Evolutionary conservation across 2,888 invertebrate genomes (phyloP).

Genomic region (Euplexia lucipara): DNA sequence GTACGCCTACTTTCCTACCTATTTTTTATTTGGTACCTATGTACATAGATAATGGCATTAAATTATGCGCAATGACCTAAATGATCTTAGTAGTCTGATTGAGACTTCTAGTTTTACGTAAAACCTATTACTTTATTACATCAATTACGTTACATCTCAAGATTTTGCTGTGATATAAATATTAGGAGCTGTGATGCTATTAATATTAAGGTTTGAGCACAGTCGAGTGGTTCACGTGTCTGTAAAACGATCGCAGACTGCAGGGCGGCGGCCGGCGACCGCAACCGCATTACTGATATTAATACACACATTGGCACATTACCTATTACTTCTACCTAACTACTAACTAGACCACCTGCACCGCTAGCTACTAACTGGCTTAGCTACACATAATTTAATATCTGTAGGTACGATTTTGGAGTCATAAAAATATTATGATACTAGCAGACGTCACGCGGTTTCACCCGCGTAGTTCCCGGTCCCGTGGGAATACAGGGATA

Average conservation of each 20-base stretch:
- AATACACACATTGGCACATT: background rate
- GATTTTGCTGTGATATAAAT: conserved; percentile 8
- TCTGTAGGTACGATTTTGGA: too few species aligned
- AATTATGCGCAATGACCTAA: background rate
- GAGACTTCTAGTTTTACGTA: too few species aligned
- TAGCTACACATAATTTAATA: too few species aligned
- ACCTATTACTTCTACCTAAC: conserved; percentile 14
- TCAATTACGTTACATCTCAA: background rate
- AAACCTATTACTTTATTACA: too few species aligned
- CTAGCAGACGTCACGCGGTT: too few species aligned
- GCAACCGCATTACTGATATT: conserved; percentile 67
- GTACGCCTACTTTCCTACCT: background rate
- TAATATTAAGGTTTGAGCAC: conserved; percentile 1
- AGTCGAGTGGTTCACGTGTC: conserved; percentile 41
- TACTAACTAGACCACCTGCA: conserved; percentile 5
- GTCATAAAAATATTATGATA: too few species aligned
- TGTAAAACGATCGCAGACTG: conserved; percentile 79
- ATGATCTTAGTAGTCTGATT: too few species aligned
- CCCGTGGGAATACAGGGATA: too few species aligned
- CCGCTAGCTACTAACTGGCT: background rate
- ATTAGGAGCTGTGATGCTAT: conserved; percentile 10
- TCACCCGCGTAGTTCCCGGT: too few species aligned
- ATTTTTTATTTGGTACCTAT: background rate
- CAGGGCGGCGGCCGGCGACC: conserved; percentile 70
- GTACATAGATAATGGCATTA: background rate